Conservation (phyloP, 2,113 vertebrate genomes). For the Chionis minor region DNA sequence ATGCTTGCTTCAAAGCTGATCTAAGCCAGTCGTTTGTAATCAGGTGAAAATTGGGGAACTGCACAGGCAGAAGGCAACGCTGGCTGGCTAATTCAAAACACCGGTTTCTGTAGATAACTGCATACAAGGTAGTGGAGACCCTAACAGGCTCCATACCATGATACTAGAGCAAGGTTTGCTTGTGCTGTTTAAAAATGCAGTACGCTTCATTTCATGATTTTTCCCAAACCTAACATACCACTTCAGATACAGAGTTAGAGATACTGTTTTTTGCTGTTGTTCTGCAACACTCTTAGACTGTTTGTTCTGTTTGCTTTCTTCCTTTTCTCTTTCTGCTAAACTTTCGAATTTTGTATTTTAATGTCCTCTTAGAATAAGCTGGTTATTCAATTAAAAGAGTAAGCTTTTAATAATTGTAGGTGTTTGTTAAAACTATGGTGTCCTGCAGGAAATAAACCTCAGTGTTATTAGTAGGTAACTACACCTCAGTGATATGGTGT, state of each 20-base stretch:
- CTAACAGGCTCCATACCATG: background rate
- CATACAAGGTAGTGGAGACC: background rate
- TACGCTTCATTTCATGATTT: background rate
- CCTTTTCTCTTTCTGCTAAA: background rate
- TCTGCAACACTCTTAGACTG: background rate
- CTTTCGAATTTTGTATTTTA: background rate
- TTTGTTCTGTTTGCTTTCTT: background rate
- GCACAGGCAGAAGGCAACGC: background rate
- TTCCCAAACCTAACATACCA: background rate
- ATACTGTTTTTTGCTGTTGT: background rate
- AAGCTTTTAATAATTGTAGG: background rate
- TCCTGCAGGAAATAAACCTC: background rate
- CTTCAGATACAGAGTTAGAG: background rate
- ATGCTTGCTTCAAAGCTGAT: background rate
- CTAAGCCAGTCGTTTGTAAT: background rate
- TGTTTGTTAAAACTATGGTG: background rate
- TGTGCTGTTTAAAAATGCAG: background rate
- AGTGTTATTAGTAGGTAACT: background rate
- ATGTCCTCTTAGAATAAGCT: background rate
- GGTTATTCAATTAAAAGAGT: background rate
- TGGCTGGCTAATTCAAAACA: background rate
- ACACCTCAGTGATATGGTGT: rapidly evolving
- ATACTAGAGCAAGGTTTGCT: background rate
- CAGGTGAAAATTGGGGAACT: background rate
- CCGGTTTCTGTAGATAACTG: background rate